A percentile compares a stretch with the other conserved stretches of the same genome.
These are phyloP conservation scores for Antennarius striatus DNA, from an alignment of 2,113 vertebrate genomes.

Conservation along the genomic window DNA sequence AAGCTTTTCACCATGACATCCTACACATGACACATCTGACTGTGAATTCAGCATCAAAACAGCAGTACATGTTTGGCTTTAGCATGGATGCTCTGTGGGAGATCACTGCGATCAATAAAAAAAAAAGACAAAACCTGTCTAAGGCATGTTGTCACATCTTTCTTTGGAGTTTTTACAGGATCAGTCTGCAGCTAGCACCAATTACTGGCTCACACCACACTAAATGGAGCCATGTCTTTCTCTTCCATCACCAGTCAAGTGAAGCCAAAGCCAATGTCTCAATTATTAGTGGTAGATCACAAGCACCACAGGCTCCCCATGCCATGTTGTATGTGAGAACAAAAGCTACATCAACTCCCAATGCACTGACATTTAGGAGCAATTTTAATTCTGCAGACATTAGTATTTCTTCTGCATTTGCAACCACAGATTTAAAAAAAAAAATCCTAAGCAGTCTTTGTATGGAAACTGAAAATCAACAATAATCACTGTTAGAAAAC, in stretches of 20 bases:
- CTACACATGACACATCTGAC: constrained; percentile 48
- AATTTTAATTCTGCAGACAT: not conserved
- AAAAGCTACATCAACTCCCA: constrained; percentile 3
- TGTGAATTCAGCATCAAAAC: constrained; percentile 59
- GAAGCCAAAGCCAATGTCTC: constrained; percentile 17
- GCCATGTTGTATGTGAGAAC: constrained; percentile 22
- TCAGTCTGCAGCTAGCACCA: constrained; percentile 10
- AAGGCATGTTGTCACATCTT: constrained; percentile 35
- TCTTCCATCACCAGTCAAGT: constrained; percentile 16
- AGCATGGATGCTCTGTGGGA: constrained; percentile 13
- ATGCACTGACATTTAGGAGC: not conserved
- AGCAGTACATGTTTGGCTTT: constrained; percentile 32
- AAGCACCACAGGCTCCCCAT: constrained; percentile 14
- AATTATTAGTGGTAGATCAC: constrained; percentile 44
- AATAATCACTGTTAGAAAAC: constrained; percentile 8
- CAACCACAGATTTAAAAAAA: no score
- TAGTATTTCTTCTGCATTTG: no score
- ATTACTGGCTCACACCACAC: constrained; percentile 15
- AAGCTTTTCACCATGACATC: constrained; percentile 61
- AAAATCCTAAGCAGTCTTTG: no score
- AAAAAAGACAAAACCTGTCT: constrained; percentile 24
- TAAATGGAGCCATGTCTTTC: constrained; percentile 25
- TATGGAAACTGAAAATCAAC: not conserved
- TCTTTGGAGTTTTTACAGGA: constrained; percentile 26
- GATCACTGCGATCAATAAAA: constrained; percentile 50